Evolutionary conservation across 2,888 invertebrate genomes (phyloP), one percentile per base, ranked within the genome.

Genomic region (Parapristionchus giblindavisi): DNA sequence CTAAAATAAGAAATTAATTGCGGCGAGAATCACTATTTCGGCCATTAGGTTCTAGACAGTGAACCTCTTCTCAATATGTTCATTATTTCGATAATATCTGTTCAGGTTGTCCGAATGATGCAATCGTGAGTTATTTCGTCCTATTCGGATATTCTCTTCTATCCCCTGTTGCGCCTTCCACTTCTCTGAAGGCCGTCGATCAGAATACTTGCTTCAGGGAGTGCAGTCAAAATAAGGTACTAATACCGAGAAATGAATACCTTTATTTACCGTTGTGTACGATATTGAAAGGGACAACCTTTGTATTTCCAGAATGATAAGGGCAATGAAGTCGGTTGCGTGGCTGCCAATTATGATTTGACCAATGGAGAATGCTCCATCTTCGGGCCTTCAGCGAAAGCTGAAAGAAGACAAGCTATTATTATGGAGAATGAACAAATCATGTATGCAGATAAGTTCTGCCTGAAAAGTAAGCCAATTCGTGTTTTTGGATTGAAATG

Each of bases 381-480:
- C 32, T 73, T 60, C 73, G n/a, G 27, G 6, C 29, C 24, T 21
- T 36, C 43, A 8, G 60, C 70, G 40, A 71, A 71, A 29, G 56
- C n/a, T 3, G 70, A 71, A 32, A 36, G 43, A 21, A 38, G 56
- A 38, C 27, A 32, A 32, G 70, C 70, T 11, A 34, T 71, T 2
- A 48, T 71, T 14, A 71, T 40, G 40, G 56, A 71, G 70, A 71
- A 71, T 40, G 77, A 79, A 43, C 75, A 81, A n/a, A 73, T 77
- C 58, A 80, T 77, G 24, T 81, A 81, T 63, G 81, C 78, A 6
- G 81, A 83, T 68, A 83, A 83, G 36, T 83, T 83, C 72, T 83
- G 83, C 52, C 75, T 83, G 11, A 48, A 77, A 72, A 72, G 81
- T 81, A 17, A n/a, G 76, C 60, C 21, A 51, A n/a, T 36, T n/a